Evolutionary conservation across 2,888 invertebrate species (phyloP).

Genomic region (Sacculina carcini): DNA sequence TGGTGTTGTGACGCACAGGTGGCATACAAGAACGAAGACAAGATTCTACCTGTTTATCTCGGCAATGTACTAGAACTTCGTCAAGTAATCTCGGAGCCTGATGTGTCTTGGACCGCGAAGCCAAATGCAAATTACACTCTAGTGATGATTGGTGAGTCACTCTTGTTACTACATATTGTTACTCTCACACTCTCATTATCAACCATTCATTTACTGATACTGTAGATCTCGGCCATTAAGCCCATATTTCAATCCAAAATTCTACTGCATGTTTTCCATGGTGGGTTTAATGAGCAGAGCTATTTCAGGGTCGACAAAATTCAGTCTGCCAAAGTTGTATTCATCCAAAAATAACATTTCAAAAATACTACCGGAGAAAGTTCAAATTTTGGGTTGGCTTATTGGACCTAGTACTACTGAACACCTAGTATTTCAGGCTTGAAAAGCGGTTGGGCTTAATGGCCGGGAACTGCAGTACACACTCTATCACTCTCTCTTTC

Average conservation of each 20-base stretch:
- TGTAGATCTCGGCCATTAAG: background rate
- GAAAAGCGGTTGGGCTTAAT: too few species aligned
- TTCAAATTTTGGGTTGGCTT: too few species aligned
- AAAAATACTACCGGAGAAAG: background rate
- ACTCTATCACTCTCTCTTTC: too few species aligned
- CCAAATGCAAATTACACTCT: constrained; percentile 35
- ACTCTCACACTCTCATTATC: too few species aligned
- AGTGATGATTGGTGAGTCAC: constrained; percentile 43
- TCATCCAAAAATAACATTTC: background rate
- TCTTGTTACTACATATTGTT: background rate
- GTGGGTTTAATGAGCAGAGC: background rate
- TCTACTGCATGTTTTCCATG: background rate
- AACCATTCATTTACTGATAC: too few species aligned
- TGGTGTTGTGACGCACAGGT: constrained; percentile 10
- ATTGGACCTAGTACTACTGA: too few species aligned
- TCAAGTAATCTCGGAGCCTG: constrained; percentile 43
- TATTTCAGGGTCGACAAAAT: too few species aligned
- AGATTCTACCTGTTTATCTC: constrained; percentile 27
- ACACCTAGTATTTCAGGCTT: too few species aligned
- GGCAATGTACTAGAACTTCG: constrained; percentile 50
- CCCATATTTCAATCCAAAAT: background rate
- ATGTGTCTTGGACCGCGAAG: constrained; percentile 33
- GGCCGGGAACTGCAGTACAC: too few species aligned
- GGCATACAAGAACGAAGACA: constrained; percentile 18
- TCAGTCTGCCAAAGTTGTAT: too few species aligned